A percentile compares a stretch with the other conserved stretches of the same genome.
phyloP scores from a whole-genome alignment of 1,140 invertebrate species.

The Liolophura sinensis region DNA sequence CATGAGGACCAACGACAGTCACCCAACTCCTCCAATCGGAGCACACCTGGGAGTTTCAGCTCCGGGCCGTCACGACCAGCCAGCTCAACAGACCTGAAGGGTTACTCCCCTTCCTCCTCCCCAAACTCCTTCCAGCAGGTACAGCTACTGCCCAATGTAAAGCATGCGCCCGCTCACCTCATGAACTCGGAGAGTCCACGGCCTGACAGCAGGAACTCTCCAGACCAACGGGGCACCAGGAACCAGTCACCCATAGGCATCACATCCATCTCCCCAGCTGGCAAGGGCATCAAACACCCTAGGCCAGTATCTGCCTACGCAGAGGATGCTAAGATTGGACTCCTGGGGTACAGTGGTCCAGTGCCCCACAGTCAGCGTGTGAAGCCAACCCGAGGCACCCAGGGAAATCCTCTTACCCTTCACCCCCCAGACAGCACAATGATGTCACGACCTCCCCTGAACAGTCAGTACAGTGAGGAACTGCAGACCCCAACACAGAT shows the following conservation, averaged over 20 bases:
- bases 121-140: slow-evolving; percentile 27
- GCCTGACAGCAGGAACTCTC: slow-evolving; percentile 8
- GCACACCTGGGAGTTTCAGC: no score
- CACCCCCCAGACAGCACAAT: background rate
- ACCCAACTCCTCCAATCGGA: no score
- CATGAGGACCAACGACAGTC: no score
- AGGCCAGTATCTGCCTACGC: background rate
- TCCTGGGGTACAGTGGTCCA: background rate
- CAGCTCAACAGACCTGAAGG: background rate
- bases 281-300: background rate
- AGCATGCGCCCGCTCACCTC: slow-evolving; percentile 44
- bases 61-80: no score
- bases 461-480: slow-evolving; percentile 47
- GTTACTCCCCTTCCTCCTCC: slow-evolving; percentile 2
- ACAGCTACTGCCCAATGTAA: slow-evolving; percentile 46
- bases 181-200: slow-evolving; percentile 13
- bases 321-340: background rate
- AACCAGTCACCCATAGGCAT: slow-evolving; percentile 6
- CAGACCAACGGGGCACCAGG: slow-evolving; percentile 7
- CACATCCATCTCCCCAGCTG: background rate
- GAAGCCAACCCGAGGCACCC: slow-evolving; percentile 5
- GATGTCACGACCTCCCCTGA: slow-evolving; percentile 1
- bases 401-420: slow-evolving; percentile 2
- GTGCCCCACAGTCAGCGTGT: slow-evolving; percentile 7
- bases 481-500: slow-evolving; percentile 49